These are phyloP conservation scores for Ailurus styani DNA, from an alignment of 2,113 vertebrate genomes.

Conservation along the genomic window DNA sequence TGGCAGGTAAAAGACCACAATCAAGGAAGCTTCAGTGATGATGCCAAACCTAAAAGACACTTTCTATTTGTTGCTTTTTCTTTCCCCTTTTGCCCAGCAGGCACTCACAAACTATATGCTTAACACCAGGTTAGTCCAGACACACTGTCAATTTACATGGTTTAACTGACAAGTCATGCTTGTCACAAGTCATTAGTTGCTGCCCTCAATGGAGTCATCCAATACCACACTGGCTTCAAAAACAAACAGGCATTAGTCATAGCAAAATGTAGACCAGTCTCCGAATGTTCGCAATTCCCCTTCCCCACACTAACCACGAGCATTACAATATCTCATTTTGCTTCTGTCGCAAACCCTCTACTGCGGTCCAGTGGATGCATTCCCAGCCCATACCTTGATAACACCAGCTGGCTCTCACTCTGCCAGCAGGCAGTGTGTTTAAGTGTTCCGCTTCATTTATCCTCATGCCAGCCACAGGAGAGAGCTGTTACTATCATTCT, in stretches of 20 bases:
- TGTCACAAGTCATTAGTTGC: slow-evolving; percentile 59
- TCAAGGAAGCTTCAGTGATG: slow-evolving; percentile 34
- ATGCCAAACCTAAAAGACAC: slow-evolving; percentile 55
- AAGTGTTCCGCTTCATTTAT: not conserved
- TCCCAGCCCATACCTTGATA: not conserved
- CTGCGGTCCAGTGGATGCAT: not conserved
- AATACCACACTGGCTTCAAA: not conserved
- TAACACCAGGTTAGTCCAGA: slow-evolving; percentile 57
- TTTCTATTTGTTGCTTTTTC: slow-evolving; percentile 45
- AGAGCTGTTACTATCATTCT: not conserved
- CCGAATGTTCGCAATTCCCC: not conserved
- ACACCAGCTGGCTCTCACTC: not conserved
- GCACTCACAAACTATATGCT: slow-evolving; percentile 57
- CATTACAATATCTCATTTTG: not conserved
- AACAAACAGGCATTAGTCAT: slow-evolving; percentile 51
- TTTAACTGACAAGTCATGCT: slow-evolving; percentile 69
- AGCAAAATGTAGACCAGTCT: slow-evolving; percentile 16
- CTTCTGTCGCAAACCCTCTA: not conserved
- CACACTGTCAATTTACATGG: slow-evolving; percentile 64
- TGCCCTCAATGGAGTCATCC: slow-evolving; percentile 46
- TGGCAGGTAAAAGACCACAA: slow-evolving; percentile 9
- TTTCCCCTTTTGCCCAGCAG: slow-evolving; percentile 19
- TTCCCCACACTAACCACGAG: not conserved
- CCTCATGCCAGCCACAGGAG: not conserved
- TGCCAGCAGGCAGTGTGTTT: too few species aligned